Evolutionary conservation across 2,113 vertebrate species (phyloP).

Genomic region (Alligator sinensis): DNA sequence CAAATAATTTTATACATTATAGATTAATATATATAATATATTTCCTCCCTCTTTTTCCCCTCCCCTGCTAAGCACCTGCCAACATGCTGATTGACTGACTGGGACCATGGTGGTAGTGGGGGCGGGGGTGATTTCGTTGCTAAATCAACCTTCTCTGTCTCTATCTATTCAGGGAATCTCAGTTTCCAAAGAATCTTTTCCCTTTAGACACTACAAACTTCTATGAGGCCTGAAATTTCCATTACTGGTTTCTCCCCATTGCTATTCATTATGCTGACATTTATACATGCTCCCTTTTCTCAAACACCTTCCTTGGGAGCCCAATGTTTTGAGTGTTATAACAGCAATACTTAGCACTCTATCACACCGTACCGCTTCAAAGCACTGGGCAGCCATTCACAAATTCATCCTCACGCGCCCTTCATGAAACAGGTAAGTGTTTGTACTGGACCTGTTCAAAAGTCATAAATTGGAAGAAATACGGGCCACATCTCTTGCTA

Average conservation of each 20-base stretch:
- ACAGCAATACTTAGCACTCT: background rate
- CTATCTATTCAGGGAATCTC: background rate
- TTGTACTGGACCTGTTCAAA: background rate
- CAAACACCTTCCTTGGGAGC: background rate
- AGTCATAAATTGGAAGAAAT: background rate
- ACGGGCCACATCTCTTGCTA: accelerated
- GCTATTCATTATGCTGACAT: accelerated
- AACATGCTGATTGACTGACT: accelerated
- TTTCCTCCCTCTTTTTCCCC: background rate
- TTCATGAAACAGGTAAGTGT: accelerated
- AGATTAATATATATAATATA: too few species aligned
- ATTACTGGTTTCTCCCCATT: background rate
- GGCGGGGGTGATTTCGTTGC: background rate
- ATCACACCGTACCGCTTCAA: background rate
- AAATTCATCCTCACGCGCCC: background rate
- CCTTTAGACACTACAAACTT: accelerated
- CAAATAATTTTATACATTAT: too few species aligned
- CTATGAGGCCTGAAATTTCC: background rate
- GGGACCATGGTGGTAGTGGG: background rate
- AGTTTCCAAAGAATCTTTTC: background rate
- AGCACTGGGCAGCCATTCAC: background rate
- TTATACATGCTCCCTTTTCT: background rate
- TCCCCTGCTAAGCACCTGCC: background rate
- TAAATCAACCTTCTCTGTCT: background rate
- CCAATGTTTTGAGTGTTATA: background rate